phyloP scores from a whole-genome alignment of 1,140 invertebrate genomes.

The Drosophila repleta region DNA sequence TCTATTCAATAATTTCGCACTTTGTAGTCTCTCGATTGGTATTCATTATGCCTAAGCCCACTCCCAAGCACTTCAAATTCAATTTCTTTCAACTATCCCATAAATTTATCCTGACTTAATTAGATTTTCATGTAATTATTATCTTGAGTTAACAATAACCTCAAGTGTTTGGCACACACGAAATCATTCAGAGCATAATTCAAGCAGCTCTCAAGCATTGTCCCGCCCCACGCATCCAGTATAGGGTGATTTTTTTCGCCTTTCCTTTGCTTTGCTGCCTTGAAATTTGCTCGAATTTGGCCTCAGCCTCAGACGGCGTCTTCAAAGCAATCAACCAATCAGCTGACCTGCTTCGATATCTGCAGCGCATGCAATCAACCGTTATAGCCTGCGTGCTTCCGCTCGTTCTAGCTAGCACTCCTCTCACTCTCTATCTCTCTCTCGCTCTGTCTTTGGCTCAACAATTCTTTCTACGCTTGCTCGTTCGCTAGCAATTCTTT shows the following conservation, averaged over 20 bases:
- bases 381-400: constrained; percentile 44
- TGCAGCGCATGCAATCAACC: constrained; percentile 71
- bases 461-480: neutral
- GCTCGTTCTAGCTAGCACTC: neutral
- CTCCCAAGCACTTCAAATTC: too few species aligned
- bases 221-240: neutral
- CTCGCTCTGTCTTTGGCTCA: neutral
- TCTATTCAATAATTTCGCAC: too few species aligned
- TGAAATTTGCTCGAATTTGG: constrained; percentile 31
- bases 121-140: constrained; percentile 5
- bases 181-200: constrained; percentile 15
- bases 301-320: constrained; percentile 47
- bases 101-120: neutral
- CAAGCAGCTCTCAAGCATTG: constrained; percentile 6
- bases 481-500: constrained; percentile 62
- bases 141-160: neutral
- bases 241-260: constrained; percentile 6
- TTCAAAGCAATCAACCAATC: constrained; percentile 72
- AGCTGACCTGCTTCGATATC: constrained; percentile 65
- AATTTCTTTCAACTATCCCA: neutral
- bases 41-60: too few species aligned
- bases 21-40: too few species aligned
- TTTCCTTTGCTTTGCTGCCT: constrained; percentile 12
- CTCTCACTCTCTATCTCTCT: neutral
- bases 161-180: constrained; percentile 8